A percentile compares a stretch with the other conserved stretches of the same genome.
phyloP scores from a whole-genome alignment of 2,113 vertebrate genomes.

The Leucopternis melanops region DNA sequence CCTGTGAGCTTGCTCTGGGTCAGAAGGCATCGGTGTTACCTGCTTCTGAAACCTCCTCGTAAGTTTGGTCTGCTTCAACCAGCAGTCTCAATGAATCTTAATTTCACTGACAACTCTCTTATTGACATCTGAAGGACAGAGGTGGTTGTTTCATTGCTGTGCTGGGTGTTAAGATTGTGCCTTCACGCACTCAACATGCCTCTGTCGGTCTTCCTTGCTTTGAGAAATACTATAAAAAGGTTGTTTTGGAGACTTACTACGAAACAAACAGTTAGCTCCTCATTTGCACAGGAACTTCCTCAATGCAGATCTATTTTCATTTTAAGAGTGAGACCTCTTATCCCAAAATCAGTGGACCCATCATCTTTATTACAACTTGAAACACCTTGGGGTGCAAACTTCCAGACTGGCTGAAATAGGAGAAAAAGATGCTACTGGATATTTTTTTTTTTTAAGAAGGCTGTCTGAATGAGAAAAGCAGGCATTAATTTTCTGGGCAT shows the following conservation, averaged over 20 bases:
- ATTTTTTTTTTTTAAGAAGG: not conserved
- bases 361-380: not conserved
- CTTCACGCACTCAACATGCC: rapidly evolving
- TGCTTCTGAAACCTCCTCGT: not conserved
- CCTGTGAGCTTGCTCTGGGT: not conserved
- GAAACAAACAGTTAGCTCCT: not conserved
- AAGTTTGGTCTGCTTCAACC: not conserved
- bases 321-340: not conserved
- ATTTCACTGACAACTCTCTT: not conserved
- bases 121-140: not conserved
- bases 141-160: not conserved
- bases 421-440: not conserved
- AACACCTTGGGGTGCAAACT: not conserved
- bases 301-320: not conserved
- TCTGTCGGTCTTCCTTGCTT: not conserved
- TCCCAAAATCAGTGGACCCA: not conserved
- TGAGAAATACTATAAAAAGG: not conserved
- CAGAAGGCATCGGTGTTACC: not conserved
- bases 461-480: not conserved
- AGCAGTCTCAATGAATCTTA: not conserved
- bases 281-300: slow-evolving; percentile 4
- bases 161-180: not conserved
- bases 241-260: not conserved
- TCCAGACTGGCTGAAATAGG: not conserved
- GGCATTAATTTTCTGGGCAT: not conserved